These are phyloP conservation scores for Sinocyclocheilus anophthalmus DNA, from an alignment of 2,113 vertebrate genomes.

Conservation along the genomic window DNA sequence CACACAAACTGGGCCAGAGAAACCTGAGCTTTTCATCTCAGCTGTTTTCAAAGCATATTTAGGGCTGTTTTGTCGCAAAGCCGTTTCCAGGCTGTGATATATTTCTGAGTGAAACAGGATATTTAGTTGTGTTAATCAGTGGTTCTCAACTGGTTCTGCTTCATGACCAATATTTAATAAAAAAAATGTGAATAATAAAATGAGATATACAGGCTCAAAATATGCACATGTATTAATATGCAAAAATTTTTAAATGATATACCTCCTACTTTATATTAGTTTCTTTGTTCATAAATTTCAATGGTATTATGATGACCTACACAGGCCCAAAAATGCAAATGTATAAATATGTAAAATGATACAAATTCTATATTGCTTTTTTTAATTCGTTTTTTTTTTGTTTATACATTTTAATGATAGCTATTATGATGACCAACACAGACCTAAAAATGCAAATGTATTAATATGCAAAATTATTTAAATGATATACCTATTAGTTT, in stretches of 20 bases:
- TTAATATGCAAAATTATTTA: too few species aligned
- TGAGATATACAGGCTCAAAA: neutral
- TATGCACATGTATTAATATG: neutral
- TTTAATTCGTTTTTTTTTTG: neutral
- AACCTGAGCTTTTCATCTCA: neutral
- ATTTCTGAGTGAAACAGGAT: neutral
- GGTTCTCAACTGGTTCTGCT: neutral
- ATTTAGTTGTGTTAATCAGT: neutral
- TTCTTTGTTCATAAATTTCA: neutral
- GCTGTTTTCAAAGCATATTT: neutral
- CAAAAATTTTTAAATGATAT: neutral
- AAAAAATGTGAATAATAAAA: neutral
- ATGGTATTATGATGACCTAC: neutral
- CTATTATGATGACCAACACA: too few species aligned
- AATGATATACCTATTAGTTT: neutral
- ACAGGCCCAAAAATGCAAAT: neutral
- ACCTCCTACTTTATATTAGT: neutral
- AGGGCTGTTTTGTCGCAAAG: neutral
- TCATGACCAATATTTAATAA: neutral
- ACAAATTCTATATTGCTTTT: neutral
- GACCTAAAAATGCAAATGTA: too few species aligned
- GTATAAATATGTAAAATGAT: neutral
- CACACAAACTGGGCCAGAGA: constrained; percentile 10
- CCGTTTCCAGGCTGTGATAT: neutral
- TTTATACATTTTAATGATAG: neutral